Evolutionary conservation across 1,140 invertebrate species (phyloP).

Genomic region (Leptopilina clavipes): DNA sequence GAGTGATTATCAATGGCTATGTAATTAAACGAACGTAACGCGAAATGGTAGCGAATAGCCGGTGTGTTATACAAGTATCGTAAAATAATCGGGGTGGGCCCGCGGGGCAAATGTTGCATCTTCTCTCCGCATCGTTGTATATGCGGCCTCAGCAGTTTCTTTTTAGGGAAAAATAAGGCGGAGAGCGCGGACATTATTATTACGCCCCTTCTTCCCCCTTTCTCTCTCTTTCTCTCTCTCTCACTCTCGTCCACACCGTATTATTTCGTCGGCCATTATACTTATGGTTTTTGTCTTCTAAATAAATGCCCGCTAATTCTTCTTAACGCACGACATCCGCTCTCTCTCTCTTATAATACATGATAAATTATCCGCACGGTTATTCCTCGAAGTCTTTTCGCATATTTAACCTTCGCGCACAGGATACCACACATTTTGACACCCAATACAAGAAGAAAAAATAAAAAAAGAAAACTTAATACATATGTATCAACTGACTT

Average conservation of each 20-base stretch:
- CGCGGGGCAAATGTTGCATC: not conserved
- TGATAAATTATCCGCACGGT: conserved; percentile 43
- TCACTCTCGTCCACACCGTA: conserved; percentile 32
- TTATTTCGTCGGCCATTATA: conserved; percentile 51
- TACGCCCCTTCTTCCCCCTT: conserved; percentile 47
- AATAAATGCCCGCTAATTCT: conserved; percentile 64
- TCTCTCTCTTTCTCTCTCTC: too few species aligned
- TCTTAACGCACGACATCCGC: conserved; percentile 61
- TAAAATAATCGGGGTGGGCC: conserved; percentile 4
- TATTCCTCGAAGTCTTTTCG: conserved; percentile 48
- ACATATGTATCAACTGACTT: too few species aligned
- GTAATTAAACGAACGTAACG: conserved; percentile 14
- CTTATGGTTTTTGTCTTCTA: conserved; percentile 59
- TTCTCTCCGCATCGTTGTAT: too few species aligned
- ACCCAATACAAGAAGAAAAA: too few species aligned
- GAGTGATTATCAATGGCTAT: not conserved
- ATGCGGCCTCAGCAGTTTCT: not conserved
- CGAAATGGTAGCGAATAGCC: conserved; percentile 6
- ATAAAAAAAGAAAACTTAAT: too few species aligned
- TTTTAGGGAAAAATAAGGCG: not conserved
- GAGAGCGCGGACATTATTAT: conserved; percentile 51
- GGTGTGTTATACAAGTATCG: conserved; percentile 6
- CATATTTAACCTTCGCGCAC: not conserved
- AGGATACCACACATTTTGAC: not conserved
- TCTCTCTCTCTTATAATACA: conserved; percentile 40